phyloP scores from a whole-genome alignment of 2,797 vertebrate genomes.

The Cheirogaleus major region DNA sequence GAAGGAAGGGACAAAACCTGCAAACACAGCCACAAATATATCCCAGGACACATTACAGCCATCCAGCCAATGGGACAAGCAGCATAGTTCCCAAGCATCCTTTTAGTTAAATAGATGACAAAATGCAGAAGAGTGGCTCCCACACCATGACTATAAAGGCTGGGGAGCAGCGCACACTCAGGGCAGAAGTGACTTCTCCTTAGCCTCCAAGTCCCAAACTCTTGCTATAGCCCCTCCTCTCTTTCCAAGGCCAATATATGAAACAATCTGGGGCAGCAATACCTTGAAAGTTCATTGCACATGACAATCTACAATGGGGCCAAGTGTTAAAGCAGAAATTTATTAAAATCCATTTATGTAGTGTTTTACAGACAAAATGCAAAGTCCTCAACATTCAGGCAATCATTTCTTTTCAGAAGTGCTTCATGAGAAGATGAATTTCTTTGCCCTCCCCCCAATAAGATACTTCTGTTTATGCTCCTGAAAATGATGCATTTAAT shows the following conservation, averaged over 20 bases:
- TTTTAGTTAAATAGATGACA: neutral
- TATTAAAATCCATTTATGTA: conserved; percentile 83
- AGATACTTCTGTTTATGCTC: conserved; percentile 22
- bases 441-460: conserved; percentile 33
- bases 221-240: neutral
- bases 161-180: neutral
- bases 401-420: conserved; percentile 60
- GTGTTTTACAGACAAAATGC: conserved; percentile 74
- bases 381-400: conserved; percentile 59
- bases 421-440: conserved; percentile 42
- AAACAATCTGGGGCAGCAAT: neutral
- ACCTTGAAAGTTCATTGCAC: neutral
- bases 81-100: neutral
- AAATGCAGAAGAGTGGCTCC: neutral
- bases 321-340: conserved; percentile 82
- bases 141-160: neutral
- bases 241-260: neutral
- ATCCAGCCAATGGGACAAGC: neutral
- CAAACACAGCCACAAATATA: neutral
- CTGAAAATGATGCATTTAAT: conserved; percentile 66
- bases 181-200: neutral
- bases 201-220: neutral
- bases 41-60: neutral
- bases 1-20: neutral
- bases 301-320: neutral